Evolutionary conservation across 1,140 invertebrate genomes (phyloP), one percentile per base, ranked within the genome.

Genomic region (Luehdorfia chinensis): DNA sequence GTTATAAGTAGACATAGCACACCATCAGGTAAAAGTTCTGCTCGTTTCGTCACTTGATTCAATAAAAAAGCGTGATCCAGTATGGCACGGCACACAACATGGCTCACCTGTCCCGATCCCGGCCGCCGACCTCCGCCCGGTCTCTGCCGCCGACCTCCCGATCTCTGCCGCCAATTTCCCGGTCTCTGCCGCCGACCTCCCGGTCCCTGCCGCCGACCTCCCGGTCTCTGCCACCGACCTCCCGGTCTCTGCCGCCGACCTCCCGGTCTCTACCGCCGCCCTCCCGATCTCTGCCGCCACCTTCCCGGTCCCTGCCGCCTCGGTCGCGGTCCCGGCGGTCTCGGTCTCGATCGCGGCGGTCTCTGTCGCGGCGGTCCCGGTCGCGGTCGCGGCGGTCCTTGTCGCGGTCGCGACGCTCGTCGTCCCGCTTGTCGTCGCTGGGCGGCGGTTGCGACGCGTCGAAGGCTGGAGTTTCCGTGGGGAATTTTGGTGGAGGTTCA

Each of bases 401-500:
- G 31, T 72, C 65, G n/a, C 67, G 47, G 4, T 66, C 62, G 0
- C 61, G 39, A 14, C 62, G 59, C 11, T 78, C 72, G 1, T 77
- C 70, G 11, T 77, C 74, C 5, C 52, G 51, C 28, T 74, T 73
- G 19, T 72, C 60, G n/a, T 68, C 55, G 4, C 23, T 37, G 14
- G 73, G 67, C 5, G 75, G 75, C 4, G 71, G 70, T 37, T 75
- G 65, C 5, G 43, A 28, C 1, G 43, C 31, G 36, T 58, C 65
- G 44, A 69, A 66, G 7, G 69, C 54, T n/a, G 47, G 25, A 1
- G 67, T 44, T 36, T 44, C 44, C 5, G 43, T 43, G 18, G 68
- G 71, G 66, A 84, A 87, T 1, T 65, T 65, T 0, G 84, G 85
- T 3, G 86, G 86, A 0, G 85, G 85, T 25, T 87, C 80, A 1